Percentiles rank a stretch among this genome's conserved stretches.
These are phyloP conservation scores for Pitta sordida DNA, from an alignment of 2,113 vertebrate species.

Conservation along the genomic window DNA sequence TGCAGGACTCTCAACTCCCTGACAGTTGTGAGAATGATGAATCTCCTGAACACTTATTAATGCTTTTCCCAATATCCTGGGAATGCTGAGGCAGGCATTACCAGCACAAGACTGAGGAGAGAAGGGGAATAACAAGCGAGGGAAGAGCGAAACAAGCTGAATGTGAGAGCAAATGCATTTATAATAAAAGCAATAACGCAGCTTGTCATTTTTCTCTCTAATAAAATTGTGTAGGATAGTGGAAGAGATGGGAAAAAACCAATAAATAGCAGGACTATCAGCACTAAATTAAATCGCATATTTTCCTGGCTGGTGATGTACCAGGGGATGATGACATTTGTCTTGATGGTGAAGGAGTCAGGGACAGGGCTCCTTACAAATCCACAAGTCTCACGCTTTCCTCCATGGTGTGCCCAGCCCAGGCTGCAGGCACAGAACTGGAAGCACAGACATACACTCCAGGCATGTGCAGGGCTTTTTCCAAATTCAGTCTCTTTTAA, in stretches of 20 bases:
- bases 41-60: neutral
- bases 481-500: neutral
- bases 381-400: neutral
- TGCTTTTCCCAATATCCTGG: neutral
- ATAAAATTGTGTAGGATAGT: conserved; percentile 63
- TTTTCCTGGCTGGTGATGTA: conserved; percentile 50
- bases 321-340: neutral
- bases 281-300: conserved; percentile 51
- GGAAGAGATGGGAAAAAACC: conserved; percentile 21
- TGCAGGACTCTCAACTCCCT: neutral
- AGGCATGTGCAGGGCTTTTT: neutral
- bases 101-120: neutral
- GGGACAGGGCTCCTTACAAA: neutral
- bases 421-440: neutral
- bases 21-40: fast-evolving
- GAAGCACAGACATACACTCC: neutral
- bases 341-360: neutral
- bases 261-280: conserved; percentile 60
- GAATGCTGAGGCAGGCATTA: conserved; percentile 54
- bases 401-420: neutral
- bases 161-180: conserved; percentile 47
- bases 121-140: neutral
- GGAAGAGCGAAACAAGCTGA: neutral
- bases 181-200: conserved; percentile 72
- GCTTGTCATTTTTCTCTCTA: conserved; percentile 64